Conservation (phyloP, 2,888 invertebrate genomes). For the Drosophila stalkeri region DNA sequence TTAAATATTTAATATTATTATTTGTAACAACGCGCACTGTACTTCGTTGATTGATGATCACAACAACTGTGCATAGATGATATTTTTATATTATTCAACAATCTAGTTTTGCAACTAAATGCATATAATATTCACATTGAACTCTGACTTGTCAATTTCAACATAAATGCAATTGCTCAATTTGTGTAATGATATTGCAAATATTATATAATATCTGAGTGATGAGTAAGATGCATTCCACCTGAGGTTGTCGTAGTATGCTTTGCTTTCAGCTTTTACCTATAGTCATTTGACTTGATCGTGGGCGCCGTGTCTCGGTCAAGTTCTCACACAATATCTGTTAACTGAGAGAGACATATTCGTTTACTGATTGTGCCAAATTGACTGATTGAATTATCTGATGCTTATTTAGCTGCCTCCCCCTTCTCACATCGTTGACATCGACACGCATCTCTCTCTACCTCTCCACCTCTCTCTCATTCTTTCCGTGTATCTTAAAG, state of each 20-base stretch:
- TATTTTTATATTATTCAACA: background rate
- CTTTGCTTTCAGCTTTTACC: background rate
- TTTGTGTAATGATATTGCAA: slow-evolving; percentile 28
- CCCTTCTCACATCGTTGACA: background rate
- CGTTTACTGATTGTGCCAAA: slow-evolving; percentile 17
- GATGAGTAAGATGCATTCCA: slow-evolving; percentile 24
- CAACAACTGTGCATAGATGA: background rate
- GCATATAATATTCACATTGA: slow-evolving; percentile 31
- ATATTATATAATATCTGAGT: slow-evolving; percentile 15
- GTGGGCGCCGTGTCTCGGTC: slow-evolving; percentile 22
- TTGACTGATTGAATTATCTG: slow-evolving; percentile 22
- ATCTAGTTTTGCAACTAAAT: background rate
- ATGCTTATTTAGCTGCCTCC: background rate
- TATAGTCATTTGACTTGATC: slow-evolving; percentile 10
- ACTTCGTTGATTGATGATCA: slow-evolving; percentile 14
- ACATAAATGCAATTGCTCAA: slow-evolving; percentile 27
- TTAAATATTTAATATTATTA: too few species aligned
- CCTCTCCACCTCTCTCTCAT: background rate
- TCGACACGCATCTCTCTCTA: slow-evolving; percentile 24
- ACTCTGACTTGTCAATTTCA: slow-evolving; percentile 34
- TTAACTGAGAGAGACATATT: slow-evolving; percentile 3
- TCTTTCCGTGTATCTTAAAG: slow-evolving; percentile 3
- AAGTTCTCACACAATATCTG: slow-evolving; percentile 29
- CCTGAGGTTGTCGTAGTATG: background rate
- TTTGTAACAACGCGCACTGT: background rate